Base-by-base conservation (phyloP, 2,888 invertebrate genomes). In the Amiota mariae region DNA sequence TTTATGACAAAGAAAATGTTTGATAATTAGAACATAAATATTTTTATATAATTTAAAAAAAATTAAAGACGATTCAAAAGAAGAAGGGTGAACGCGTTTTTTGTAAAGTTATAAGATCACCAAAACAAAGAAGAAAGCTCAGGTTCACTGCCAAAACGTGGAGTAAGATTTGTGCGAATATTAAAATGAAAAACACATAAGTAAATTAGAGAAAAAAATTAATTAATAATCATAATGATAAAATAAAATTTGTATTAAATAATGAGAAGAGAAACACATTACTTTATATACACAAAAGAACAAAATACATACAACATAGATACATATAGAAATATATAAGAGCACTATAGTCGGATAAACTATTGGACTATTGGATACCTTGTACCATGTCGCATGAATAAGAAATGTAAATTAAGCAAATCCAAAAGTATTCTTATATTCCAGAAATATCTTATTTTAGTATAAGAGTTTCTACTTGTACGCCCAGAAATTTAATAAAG, bases 111-210 rank as follows among this genome's bases (percentile, higher is more conserved):
- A 77, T 80, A n/a, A 36, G 76, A 80, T 80, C 78, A 80, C 78
- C 80, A 75, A 78, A 80, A 80, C 78, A 80, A 82, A 85, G 76
- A 80, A 84, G 80, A 75, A 85, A 87, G 88, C 87, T 87, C 88
- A 88, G 88, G 88, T 86, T 87, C 87, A 87, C 87, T 87, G 87
- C 87, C 87, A 88, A 88, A 88, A 84, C 82, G 86, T 84, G 85
- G 84, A 86, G 83, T 77, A 79, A 78, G 86, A 82, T 76, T 77
- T 72, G 73, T 75, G 80, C 80, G 81, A 76, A 77, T 77, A 77
- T 73, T 72, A 18, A 47, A 76, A 68, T 36, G 36, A 71, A 70
- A 63, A 68, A 54, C 47, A 15, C 12, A 8, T 24, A 67, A 48
- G 15, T 67, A 72, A 57, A 68, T 20, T 72, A 72, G 56, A 36